Conservation (phyloP, 2,888 invertebrate species). For the Tenthredo scrophulariae region DNA sequence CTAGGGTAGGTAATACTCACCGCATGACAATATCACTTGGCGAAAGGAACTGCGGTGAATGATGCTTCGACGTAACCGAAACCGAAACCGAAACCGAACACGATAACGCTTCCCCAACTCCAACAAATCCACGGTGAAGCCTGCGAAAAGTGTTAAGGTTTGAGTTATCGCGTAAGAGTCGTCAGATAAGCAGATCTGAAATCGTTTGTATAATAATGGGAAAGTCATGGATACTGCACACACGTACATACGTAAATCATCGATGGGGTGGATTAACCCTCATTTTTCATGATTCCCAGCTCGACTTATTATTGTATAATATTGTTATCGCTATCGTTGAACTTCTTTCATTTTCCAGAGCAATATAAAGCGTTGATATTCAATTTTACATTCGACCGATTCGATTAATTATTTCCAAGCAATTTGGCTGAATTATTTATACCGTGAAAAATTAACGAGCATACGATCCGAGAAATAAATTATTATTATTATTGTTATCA, state of each 20-base stretch:
- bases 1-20: slow-evolving; percentile 15
- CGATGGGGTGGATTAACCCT: neutral
- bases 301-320: neutral
- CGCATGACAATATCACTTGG: slow-evolving; percentile 44
- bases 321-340: neutral
- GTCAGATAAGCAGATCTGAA: neutral
- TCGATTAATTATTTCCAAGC: neutral
- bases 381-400: neutral
- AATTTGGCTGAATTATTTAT: neutral
- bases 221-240: neutral
- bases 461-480: too few species aligned
- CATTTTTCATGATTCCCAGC: neutral
- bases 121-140: slow-evolving; percentile 25
- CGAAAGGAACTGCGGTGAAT: neutral
- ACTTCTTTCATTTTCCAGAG: neutral
- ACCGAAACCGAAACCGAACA: slow-evolving; percentile 6
- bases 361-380: neutral
- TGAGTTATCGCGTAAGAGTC: neutral
- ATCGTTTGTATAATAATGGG: neutral
- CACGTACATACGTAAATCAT: neutral
- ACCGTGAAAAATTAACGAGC: neutral
- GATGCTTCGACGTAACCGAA: neutral
- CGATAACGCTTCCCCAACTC: slow-evolving; percentile 25
- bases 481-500: neutral
- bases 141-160: slow-evolving; percentile 20